These are phyloP conservation scores for Holacanthella duospinosa DNA, from an alignment of 2,888 invertebrate species.

Conservation along the genomic window DNA sequence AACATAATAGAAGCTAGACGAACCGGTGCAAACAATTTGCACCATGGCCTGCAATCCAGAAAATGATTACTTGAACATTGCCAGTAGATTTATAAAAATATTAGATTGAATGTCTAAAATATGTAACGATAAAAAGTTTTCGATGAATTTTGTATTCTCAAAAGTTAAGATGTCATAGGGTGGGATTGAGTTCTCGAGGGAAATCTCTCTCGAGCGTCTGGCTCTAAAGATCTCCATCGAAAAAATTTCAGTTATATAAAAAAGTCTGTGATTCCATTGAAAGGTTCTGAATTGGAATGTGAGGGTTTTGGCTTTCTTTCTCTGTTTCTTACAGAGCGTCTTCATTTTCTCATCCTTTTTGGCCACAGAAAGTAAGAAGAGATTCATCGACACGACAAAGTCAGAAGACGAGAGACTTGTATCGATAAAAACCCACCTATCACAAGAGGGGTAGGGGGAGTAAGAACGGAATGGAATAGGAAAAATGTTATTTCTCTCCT, in stretches of 20 bases:
- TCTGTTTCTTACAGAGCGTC: neutral
- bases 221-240: neutral
- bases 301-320: neutral
- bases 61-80: too few relatives aligned
- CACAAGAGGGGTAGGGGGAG: slow-evolving; percentile 2
- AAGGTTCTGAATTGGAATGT: neutral
- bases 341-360: neutral
- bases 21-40: too few relatives aligned
- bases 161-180: too few relatives aligned
- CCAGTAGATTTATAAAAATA: too few relatives aligned
- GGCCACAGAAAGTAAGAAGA: neutral
- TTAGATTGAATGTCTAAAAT: too few relatives aligned
- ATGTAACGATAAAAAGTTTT: too few relatives aligned
- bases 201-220: neutral
- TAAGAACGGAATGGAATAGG: too few relatives aligned
- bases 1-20: too few relatives aligned
- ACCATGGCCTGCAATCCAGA: too few relatives aligned
- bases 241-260: neutral
- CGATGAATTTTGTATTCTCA: too few relatives aligned
- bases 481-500: slow-evolving; percentile 3
- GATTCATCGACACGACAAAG: neutral
- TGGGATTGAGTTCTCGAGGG: neutral
- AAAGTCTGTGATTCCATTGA: neutral
- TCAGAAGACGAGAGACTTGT: too few relatives aligned
- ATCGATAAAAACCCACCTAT: too few relatives aligned